Evolutionary conservation across 2,113 vertebrate species (phyloP), one percentile per base, ranked within the genome.

Genomic region (Oncorhynchus nerka): DNA sequence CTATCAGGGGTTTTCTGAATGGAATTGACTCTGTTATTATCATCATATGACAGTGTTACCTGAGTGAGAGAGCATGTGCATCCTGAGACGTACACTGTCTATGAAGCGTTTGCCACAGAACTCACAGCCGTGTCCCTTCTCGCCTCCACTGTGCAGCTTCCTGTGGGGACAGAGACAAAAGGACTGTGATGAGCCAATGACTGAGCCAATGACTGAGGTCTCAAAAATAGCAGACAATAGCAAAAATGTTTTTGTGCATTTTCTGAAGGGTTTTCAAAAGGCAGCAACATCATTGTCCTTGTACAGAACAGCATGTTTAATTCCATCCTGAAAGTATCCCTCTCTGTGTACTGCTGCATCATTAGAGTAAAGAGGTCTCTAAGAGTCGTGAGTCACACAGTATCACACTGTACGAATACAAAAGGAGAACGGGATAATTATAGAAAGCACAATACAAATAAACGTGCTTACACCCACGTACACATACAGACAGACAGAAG

Each of bases 31-130:
- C 1, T 4, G 51, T 55, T 55, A 4, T 55, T 15, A 55, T 5
- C 15, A 55, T 55, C 16, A 7, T 55, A 19, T 15, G 51, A 4
- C 51, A 55, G 51, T 19, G 51, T 85, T 96, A 99, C 98, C 98
- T 97, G 98, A 95, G 91, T 99, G 98, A 90, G 96, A 97, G 92
- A 99, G 90, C 95, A 98, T 96, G 94, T 99, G 98, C 97, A 99
- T 99, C 88, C 98, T 93, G 71, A 99, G 95, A 32, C 98, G 94
- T 91, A 99, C 94, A 91, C 96, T 99, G 92, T 99, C 98, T 93
- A 98, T 94, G 93, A 99, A 99, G 81, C 97, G 93, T 90, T 98
- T 99, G 81, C 98, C 97, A 26, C 98, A 99, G 88, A 96, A 94
- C 83, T 99, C 97, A 22, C 98, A 99, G 89, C 96, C 96, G 6